Percentiles rank a stretch among this genome's conserved stretches.
Evolutionary conservation across 2,888 invertebrate species (phyloP).

Genomic region (Crioceris asparagi): DNA sequence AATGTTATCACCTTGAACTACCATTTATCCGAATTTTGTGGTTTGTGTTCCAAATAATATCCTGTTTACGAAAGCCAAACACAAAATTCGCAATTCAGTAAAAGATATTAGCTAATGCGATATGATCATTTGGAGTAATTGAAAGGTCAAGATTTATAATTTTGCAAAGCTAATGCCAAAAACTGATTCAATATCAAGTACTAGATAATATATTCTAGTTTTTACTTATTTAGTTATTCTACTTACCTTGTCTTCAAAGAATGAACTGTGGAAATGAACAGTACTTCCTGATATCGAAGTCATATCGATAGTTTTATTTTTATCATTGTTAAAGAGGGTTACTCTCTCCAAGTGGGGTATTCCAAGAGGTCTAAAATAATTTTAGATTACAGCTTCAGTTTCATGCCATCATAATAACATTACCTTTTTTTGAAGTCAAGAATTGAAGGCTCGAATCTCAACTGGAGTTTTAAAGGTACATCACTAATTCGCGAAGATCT

Average conservation of each 20-base stretch:
- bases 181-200: too few species aligned
- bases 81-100: too few species aligned
- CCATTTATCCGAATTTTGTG: too few species aligned
- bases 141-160: too few species aligned
- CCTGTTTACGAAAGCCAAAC: too few species aligned
- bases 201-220: too few species aligned
- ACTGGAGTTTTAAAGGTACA: slow-evolving; percentile 36
- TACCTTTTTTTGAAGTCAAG: slow-evolving; percentile 63
- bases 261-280: slow-evolving; percentile 93
- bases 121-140: too few species aligned
- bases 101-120: too few species aligned
- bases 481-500: slow-evolving; percentile 18
- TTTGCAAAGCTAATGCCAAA: too few species aligned
- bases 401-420: not conserved
- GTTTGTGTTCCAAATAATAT: too few species aligned
- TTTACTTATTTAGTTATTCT: too few species aligned
- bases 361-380: slow-evolving; percentile 65
- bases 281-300: slow-evolving; percentile 91
- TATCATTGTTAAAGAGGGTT: slow-evolving; percentile 77
- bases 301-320: slow-evolving; percentile 79
- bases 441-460: slow-evolving; percentile 54
- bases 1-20: too few species aligned
- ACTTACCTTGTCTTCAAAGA: slow-evolving; percentile 87
- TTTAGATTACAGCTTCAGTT: slow-evolving; percentile 3
- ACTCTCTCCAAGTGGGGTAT: slow-evolving; percentile 79